Evolutionary conservation across 2,888 invertebrate genomes (phyloP), one percentile per base, ranked within the genome.

Genomic region (Hirudinaria manillensis): DNA sequence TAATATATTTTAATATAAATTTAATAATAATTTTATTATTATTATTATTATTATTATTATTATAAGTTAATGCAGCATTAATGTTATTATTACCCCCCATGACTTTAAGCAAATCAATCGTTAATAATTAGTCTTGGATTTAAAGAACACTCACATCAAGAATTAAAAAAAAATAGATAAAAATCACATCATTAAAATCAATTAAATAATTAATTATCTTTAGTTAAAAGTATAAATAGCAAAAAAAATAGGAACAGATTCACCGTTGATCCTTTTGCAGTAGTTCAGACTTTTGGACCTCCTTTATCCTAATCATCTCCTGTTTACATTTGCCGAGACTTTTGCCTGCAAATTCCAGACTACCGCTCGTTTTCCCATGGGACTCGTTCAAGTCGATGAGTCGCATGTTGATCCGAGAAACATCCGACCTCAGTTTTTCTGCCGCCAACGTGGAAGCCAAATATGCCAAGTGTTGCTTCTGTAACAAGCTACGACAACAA

Each of bases 381-480:
- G n/a, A 24, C 7, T 68, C 21, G 32, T 68, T 36, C 68, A 68
- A 36, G n/a, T 68, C 21, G 2, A 36, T 34, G 34, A 68, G 2
- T 4, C 13, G 13, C 36, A 34, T n/a, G 68, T 68, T 24, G 36
- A n/a, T 29, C 32, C 29, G 7, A 4, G 65, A 65, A 0, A 65
- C n/a, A 0, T 34, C 32, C 13, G 19, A n/a, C 29, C 36, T 51
- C 27, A 73, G n/a, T 36, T 73, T 73, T n/a, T 65, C 65, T 21
- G 65, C 27, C n/a, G 73, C 61, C 34, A 73, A n/a, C 13, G 55
- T 53, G 16, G 56, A 73, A 10, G 65, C 45, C 36, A 65, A 16
- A 32, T 38, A n/a, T 21, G 65, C 61, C 34, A 38, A 7, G 32
- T 38, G 32, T 24, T 73, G 73, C 65, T 73, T 73, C 34, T 73